These are phyloP conservation scores for Acronicta aceris DNA, from an alignment of 2,888 invertebrate species.

Conservation along the genomic window DNA sequence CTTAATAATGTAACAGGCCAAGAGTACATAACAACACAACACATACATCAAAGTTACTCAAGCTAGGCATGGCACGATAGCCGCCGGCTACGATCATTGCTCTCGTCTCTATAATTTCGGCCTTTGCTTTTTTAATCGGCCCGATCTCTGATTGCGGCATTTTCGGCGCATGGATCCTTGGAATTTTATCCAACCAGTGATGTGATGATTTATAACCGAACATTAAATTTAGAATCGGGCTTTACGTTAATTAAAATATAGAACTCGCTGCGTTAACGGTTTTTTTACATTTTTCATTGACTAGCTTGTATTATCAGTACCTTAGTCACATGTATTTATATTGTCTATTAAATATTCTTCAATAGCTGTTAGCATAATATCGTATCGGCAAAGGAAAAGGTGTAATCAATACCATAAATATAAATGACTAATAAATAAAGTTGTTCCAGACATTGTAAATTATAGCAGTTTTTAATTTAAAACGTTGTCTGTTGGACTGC, in stretches of 20 bases:
- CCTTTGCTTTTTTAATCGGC: constrained; percentile 71
- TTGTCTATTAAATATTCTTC: constrained; percentile 16
- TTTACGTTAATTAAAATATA: constrained; percentile 62
- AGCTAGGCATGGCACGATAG: constrained; percentile 55
- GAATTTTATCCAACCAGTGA: constrained; percentile 64
- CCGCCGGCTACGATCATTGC: constrained; percentile 68
- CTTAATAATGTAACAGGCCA: background rate
- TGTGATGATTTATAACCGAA: constrained; percentile 69
- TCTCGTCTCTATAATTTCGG: constrained; percentile 68
- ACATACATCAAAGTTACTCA: constrained; percentile 52
- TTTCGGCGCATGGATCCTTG: constrained; percentile 65
- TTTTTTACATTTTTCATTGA: constrained; percentile 18
- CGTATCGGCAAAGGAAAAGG: constrained; percentile 12
- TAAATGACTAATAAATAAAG: constrained; percentile 17
- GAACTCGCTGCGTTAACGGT: constrained; percentile 27
- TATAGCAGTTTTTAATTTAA: background rate
- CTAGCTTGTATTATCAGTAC: constrained; percentile 1
- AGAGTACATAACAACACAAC: constrained; percentile 21
- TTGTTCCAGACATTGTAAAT: background rate
- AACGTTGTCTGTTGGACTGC: background rate
- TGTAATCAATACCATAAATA: constrained; percentile 33
- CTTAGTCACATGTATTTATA: constrained; percentile 14
- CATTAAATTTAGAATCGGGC: constrained; percentile 62
- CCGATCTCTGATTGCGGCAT: constrained; percentile 72
- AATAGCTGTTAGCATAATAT: constrained; percentile 4